Conservation (phyloP, 2,888 invertebrate genomes). For the Caradrina clavipalpis region DNA sequence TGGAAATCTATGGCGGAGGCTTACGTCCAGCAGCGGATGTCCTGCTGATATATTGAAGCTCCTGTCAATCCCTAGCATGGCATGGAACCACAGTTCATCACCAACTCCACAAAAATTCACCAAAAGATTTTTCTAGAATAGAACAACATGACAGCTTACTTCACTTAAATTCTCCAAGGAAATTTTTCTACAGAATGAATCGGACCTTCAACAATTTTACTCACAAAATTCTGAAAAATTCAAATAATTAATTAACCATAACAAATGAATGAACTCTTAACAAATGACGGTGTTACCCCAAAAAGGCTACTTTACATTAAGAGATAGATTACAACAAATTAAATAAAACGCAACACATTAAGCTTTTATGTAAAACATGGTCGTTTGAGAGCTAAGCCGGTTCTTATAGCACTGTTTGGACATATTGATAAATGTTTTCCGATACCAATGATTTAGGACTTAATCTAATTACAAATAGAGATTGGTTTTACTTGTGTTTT, state of each 20-base stretch:
- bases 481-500: slow-evolving; percentile 1
- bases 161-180: no score
- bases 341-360: slow-evolving; percentile 70
- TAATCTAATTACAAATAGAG: slow-evolving; percentile 54
- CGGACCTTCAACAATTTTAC: no score
- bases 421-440: slow-evolving; percentile 54
- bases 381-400: slow-evolving; percentile 64
- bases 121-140: no score
- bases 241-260: slow-evolving; percentile 1
- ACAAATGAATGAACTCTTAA: slow-evolving; percentile 24
- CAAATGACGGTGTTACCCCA: slow-evolving; percentile 49
- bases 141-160: no score
- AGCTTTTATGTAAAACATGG: slow-evolving; percentile 79
- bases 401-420: slow-evolving; percentile 58
- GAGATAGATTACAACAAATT: slow-evolving; percentile 57
- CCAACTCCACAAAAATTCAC: no score
- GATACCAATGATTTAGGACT: slow-evolving; percentile 61
- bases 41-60: no score
- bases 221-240: background rate
- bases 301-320: slow-evolving; percentile 54
- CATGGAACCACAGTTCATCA: no score
- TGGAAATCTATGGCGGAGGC: no score
- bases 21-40: no score
- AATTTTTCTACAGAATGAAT: no score
- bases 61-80: no score